These are phyloP conservation scores for Heliconius hermathena DNA, from an alignment of 1,140 invertebrate species.

Conservation along the genomic window DNA sequence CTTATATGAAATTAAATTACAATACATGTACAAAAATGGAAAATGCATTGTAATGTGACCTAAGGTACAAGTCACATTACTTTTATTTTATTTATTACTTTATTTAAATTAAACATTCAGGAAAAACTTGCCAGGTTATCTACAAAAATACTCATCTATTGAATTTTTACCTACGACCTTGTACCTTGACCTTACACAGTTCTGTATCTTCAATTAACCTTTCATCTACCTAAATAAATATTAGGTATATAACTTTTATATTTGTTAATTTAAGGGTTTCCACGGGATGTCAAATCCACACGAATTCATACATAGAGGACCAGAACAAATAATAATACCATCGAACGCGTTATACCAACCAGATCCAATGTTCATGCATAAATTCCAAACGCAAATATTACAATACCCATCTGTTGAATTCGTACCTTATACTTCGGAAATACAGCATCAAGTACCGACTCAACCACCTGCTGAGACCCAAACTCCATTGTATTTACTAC, in stretches of 20 bases:
- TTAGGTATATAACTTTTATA: not conserved
- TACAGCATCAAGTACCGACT: conserved; percentile 58
- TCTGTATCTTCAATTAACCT: too few relatives aligned
- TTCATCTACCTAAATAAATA: not conserved
- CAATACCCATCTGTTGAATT: conserved; percentile 66
- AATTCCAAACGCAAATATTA: conserved; percentile 67
- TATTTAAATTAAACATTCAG: too few relatives aligned
- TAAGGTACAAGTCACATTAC: too few relatives aligned
- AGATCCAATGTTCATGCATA: conserved; percentile 69
- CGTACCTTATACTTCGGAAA: conserved; percentile 60
- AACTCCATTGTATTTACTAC: conserved; percentile 51
- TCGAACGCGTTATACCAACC: conserved; percentile 66
- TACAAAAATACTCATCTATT: too few relatives aligned
- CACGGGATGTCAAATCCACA: conserved; percentile 63
- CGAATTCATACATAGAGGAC: conserved; percentile 59
- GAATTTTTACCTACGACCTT: too few relatives aligned
- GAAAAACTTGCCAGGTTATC: too few relatives aligned
- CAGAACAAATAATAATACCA: conserved; percentile 66
- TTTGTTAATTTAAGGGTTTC: conserved; percentile 44
- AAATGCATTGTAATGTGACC: too few relatives aligned
- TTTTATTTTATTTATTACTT: too few relatives aligned
- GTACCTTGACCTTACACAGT: too few relatives aligned
- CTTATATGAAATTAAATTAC: too few relatives aligned
- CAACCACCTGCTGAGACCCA: conserved; percentile 47
- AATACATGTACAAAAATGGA: too few relatives aligned